Conservation (phyloP, 92 coral and sea anemone genomes). For the Zoanthus sociatus region DNA sequence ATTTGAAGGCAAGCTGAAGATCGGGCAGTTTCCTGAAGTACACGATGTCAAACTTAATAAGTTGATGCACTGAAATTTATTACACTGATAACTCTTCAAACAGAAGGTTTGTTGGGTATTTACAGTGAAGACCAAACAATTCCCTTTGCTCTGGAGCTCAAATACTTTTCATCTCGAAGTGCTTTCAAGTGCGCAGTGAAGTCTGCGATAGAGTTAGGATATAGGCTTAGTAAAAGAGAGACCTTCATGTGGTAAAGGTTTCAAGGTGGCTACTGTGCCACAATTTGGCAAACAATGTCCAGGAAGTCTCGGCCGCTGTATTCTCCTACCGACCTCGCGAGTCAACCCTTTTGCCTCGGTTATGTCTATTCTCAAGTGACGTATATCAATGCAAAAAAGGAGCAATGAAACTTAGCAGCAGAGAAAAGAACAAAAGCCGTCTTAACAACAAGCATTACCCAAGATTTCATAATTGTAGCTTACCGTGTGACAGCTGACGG, state of each 20-base stretch:
- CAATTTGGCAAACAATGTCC: conserved; percentile 28
- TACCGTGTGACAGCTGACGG: conserved; percentile 18
- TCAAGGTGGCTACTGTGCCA: conserved; percentile 28
- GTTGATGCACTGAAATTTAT: background rate
- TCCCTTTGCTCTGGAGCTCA: conserved; percentile 52
- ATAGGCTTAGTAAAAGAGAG: conserved; percentile 26
- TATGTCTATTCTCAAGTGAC: too few species aligned
- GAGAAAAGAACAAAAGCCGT: background rate
- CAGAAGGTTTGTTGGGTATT: conserved; percentile 46
- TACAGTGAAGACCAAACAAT: conserved; percentile 44
- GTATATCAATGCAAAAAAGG: background rate
- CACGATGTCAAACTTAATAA: too few species aligned
- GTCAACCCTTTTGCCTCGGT: background rate
- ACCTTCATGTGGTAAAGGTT: conserved; percentile 29
- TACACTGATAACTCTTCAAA: conserved; percentile 36
- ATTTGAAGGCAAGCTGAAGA: too few species aligned
- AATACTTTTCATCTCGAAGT: conserved; percentile 36
- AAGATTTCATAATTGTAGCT: background rate
- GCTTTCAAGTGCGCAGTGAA: conserved; percentile 36
- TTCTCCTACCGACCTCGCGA: background rate
- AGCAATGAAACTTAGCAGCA: background rate
- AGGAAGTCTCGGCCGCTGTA: conserved; percentile 29
- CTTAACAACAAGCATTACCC: background rate
- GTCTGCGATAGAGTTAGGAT: background rate
- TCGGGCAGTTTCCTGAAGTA: too few species aligned